Conservation (phyloP, 2,888 invertebrate genomes). For the Dynastes grantii region DNA sequence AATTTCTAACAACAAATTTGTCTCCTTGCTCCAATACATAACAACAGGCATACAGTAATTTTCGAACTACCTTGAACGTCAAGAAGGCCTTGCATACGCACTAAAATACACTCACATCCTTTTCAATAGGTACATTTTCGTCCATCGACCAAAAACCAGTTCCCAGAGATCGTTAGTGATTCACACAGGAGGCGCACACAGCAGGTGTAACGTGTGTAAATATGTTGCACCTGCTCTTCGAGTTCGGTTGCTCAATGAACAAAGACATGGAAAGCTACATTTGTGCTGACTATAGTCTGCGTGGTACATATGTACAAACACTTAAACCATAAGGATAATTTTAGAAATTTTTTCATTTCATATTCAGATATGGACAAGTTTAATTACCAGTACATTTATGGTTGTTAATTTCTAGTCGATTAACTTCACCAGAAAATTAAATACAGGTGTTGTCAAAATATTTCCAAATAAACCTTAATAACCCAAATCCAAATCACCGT, state of each 20-base stretch:
- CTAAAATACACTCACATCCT: too few species aligned
- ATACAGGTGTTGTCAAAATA: neutral
- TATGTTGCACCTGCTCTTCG: conserved; percentile 24
- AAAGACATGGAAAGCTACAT: conserved; percentile 11
- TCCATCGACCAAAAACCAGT: conserved; percentile 2
- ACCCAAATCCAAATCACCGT: too few species aligned
- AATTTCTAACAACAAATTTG: too few species aligned
- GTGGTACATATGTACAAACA: too few species aligned
- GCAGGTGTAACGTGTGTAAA: conserved; percentile 28
- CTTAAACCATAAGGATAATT: neutral
- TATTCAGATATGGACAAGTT: neutral
- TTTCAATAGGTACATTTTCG: too few species aligned
- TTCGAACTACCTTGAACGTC: too few species aligned
- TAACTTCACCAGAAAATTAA: neutral
- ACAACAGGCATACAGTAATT: too few species aligned
- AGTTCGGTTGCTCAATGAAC: conserved; percentile 22
- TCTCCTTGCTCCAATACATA: too few species aligned
- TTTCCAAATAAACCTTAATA: neutral
- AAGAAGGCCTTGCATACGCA: too few species aligned
- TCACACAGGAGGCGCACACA: neutral
- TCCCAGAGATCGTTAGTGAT: neutral
- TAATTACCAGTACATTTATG: neutral
- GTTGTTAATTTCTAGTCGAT: neutral
- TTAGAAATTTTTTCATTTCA: neutral
- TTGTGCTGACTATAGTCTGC: too few species aligned